These are phyloP conservation scores for Caiman crocodilus DNA, from an alignment of 2,797 vertebrate species.

Conservation along the genomic window DNA sequence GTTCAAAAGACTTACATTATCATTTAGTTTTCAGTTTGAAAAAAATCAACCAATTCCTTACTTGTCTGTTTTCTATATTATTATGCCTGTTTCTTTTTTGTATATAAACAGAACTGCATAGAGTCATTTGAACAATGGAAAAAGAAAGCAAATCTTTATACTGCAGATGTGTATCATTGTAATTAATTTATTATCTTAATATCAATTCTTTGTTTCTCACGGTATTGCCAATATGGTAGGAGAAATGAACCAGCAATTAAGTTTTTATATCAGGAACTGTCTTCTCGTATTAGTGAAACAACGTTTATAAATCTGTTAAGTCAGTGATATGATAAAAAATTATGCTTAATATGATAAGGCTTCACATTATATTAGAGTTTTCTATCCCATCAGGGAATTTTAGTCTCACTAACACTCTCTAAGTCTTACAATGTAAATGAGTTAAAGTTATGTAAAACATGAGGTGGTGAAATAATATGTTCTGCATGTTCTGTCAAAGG, in stretches of 20 bases:
- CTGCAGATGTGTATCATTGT: background rate
- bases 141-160: background rate
- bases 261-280: conserved; percentile 38
- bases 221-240: conserved; percentile 10
- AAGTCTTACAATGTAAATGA: conserved; percentile 31
- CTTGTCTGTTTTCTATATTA: background rate
- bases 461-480: background rate
- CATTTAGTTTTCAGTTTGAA: background rate
- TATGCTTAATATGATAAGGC: conserved; percentile 42
- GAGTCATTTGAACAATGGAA: background rate
- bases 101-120: background rate
- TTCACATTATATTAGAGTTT: conserved; percentile 42
- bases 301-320: conserved; percentile 52
- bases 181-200: conserved; percentile 40
- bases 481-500: too few species aligned
- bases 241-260: conserved; percentile 52
- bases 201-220: conserved; percentile 37
- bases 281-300: conserved; percentile 42
- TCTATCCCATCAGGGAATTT: conserved; percentile 21
- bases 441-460: conserved; percentile 46
- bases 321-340: conserved; percentile 58
- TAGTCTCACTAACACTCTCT: background rate
- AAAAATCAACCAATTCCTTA: background rate
- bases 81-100: background rate
- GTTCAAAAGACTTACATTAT: background rate